Conservation (phyloP, 2,888 invertebrate species). For the Cerceris rybyensis region DNA sequence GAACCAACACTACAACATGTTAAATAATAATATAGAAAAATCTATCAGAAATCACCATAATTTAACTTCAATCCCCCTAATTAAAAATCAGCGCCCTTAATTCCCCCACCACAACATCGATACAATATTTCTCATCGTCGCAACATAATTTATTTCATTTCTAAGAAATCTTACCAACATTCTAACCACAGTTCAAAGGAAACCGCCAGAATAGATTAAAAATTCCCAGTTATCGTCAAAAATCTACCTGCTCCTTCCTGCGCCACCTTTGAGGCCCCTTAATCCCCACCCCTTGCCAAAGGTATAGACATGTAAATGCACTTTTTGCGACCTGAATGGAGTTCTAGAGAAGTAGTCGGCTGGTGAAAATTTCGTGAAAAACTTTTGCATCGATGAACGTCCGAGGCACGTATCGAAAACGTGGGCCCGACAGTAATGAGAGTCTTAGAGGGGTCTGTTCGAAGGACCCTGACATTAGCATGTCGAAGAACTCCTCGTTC, state of each 20-base stretch:
- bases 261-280: too few relatives aligned
- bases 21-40: too few relatives aligned
- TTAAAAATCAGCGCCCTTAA: too few relatives aligned
- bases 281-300: not conserved
- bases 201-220: conserved; percentile 26
- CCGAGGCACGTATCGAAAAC: conserved; percentile 68
- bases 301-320: conserved; percentile 52
- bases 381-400: conserved; percentile 11
- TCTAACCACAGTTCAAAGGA: conserved; percentile 12
- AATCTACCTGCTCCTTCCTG: conserved; percentile 21
- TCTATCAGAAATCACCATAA: too few relatives aligned
- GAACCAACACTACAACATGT: too few relatives aligned
- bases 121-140: too few relatives aligned
- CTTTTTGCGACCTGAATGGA: conserved; percentile 35
- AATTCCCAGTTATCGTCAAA: conserved; percentile 10
- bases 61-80: too few relatives aligned
- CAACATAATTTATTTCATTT: not conserved
- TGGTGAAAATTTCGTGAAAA: conserved; percentile 15
- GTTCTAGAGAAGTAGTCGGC: not conserved
- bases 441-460: conserved; percentile 64
- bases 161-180: not conserved
- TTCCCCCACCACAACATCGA: too few relatives aligned
- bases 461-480: conserved; percentile 64
- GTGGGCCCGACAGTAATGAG: conserved; percentile 69
- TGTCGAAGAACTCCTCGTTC: conserved; percentile 46